A percentile compares a stretch with the other conserved stretches of the same genome.
phyloP scores from a whole-genome alignment of 1,140 invertebrate species.

The Berghia stephanieae region DNA sequence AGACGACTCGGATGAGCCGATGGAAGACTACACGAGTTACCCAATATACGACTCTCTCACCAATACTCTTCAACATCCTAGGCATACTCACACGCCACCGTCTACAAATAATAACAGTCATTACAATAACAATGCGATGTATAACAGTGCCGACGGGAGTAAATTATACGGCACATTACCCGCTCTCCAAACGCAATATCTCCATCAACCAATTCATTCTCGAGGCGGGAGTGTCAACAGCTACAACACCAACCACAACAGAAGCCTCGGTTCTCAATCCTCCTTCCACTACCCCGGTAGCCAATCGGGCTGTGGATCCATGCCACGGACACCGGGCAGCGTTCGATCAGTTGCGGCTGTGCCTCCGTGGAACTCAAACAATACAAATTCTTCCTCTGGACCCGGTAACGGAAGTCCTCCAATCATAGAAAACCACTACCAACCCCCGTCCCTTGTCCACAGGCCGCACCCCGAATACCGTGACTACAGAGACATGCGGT shows the following conservation, averaged over 20 bases:
- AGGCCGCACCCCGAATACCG: constrained; percentile 31
- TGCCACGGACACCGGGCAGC: constrained; percentile 36
- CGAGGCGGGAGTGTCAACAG: constrained; percentile 7
- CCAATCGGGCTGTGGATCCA: constrained; percentile 25
- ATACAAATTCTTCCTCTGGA: neutral
- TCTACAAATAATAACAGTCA: no score
- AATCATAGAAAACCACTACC: neutral
- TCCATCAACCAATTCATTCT: no score
- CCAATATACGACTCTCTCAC: constrained; percentile 35
- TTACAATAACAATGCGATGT: no score
- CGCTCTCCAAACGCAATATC: no score
- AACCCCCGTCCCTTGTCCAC: neutral
- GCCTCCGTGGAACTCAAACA: constrained; percentile 13
- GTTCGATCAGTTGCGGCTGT: constrained; percentile 25
- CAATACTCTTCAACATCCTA: constrained; percentile 30
- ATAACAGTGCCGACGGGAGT: no score
- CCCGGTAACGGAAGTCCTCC: neutral
- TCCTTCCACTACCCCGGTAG: constrained; percentile 28
- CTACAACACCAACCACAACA: neutral
- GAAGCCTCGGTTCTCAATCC: no score
- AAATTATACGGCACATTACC: no score
- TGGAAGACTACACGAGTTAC: constrained; percentile 40
- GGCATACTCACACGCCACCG: no score
- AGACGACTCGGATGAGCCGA: constrained; percentile 46
- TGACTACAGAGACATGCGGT: constrained; percentile 36